These are phyloP conservation scores for Cyprinodon tularosa DNA, from an alignment of 2,113 vertebrate genomes.

Conservation along the genomic window DNA sequence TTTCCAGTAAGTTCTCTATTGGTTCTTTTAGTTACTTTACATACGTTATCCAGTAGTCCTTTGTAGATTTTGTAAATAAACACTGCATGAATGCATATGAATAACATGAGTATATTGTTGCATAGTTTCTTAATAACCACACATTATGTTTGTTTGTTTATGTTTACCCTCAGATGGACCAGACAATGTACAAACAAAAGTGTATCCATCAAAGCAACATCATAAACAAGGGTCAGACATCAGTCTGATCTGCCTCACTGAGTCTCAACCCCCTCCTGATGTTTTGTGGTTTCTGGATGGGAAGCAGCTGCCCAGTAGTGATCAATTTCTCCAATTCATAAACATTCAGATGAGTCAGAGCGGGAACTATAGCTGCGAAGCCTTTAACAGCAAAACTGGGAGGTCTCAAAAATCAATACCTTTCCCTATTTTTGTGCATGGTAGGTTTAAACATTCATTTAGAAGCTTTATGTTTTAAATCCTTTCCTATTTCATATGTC, in stretches of 20 bases:
- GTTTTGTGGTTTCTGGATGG: conserved; percentile 47
- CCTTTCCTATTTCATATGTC: background rate
- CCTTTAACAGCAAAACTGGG: conserved; percentile 56
- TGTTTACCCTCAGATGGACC: conserved; percentile 43
- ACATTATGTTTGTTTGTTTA: no score
- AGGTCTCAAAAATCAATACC: conserved; percentile 39
- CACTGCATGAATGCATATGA: no score
- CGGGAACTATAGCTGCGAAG: conserved; percentile 65
- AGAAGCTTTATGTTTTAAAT: background rate
- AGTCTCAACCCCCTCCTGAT: conserved; percentile 49
- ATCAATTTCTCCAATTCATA: background rate
- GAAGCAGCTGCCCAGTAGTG: background rate
- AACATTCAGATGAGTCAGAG: conserved; percentile 45
- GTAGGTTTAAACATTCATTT: background rate
- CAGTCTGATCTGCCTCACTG: conserved; percentile 48
- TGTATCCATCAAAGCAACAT: no score
- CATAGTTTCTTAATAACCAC: no score
- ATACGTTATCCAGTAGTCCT: no score
- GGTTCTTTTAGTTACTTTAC: no score
- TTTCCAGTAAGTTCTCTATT: no score
- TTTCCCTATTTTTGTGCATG: background rate
- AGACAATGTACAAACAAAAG: conserved; percentile 16
- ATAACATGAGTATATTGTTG: no score
- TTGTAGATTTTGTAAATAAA: no score
- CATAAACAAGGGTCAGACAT: conserved; percentile 44